phyloP scores from a whole-genome alignment of 2,888 invertebrate genomes.

The Papilio protenor region DNA sequence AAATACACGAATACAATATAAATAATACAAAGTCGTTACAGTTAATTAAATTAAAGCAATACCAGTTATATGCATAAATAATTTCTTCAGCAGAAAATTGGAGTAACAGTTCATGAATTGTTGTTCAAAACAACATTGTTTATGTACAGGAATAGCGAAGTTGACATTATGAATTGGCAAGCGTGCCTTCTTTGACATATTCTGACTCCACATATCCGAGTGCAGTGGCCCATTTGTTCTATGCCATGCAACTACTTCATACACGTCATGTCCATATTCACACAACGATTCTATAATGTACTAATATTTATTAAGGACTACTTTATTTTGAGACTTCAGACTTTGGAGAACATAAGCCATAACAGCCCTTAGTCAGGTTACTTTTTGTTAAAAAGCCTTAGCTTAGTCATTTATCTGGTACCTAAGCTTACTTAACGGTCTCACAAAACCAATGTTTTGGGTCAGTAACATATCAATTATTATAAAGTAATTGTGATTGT shows the following conservation, averaged over 20 bases:
- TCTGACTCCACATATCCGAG: slow-evolving; percentile 16
- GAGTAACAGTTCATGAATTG: background rate
- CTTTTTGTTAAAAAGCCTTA: too few relatives aligned
- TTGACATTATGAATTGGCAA: slow-evolving; percentile 7
- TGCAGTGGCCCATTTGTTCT: background rate
- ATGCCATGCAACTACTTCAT: background rate
- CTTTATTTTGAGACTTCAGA: too few relatives aligned
- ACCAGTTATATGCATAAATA: background rate
- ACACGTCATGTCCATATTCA: background rate
- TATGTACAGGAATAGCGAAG: background rate
- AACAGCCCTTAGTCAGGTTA: too few relatives aligned
- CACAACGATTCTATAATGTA: too few relatives aligned
- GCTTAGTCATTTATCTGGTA: too few relatives aligned
- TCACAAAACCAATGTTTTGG: too few relatives aligned
- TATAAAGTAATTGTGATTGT: background rate
- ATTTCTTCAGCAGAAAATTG: background rate
- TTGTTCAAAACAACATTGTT: slow-evolving; percentile 8
- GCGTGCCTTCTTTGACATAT: slow-evolving; percentile 18
- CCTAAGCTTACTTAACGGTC: too few relatives aligned
- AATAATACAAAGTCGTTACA: too few relatives aligned
- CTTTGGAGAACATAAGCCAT: too few relatives aligned
- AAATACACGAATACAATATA: too few relatives aligned
- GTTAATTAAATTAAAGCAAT: too few relatives aligned
- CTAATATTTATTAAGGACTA: too few relatives aligned
- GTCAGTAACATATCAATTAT: background rate